phyloP scores from a whole-genome alignment of 2,113 vertebrate genomes.

The Xiphophorus couchianus region DNA sequence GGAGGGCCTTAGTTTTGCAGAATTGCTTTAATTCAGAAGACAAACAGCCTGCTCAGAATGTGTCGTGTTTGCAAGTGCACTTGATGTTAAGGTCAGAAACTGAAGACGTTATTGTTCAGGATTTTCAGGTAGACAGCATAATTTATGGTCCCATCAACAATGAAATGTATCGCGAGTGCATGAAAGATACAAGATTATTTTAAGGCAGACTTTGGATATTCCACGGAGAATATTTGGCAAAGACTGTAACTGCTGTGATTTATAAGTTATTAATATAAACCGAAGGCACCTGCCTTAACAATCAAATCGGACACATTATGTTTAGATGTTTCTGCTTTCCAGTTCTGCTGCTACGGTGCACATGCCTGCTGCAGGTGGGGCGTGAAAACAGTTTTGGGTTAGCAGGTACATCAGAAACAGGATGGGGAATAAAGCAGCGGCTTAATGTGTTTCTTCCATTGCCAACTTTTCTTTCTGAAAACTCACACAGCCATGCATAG shows the following conservation, averaged over 20 bases:
- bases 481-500: not conserved
- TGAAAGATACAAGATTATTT: no score
- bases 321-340: not conserved
- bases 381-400: not conserved
- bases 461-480: not conserved
- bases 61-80: no score
- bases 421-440: not conserved
- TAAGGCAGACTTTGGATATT: not conserved
- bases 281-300: not conserved
- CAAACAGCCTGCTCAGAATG: no score
- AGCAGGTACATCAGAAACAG: not conserved
- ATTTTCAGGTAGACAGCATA: no score
- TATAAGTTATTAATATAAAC: not conserved
- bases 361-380: not conserved
- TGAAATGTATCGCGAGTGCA: no score
- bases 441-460: not conserved
- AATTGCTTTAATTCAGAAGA: no score
- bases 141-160: no score
- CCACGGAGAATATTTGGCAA: not conserved
- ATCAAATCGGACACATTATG: not conserved
- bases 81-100: no score
- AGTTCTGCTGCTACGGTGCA: not conserved
- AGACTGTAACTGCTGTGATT: not conserved
- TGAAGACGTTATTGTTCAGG: no score
- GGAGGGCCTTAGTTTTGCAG: no score